These are phyloP conservation scores for Pleuronectes platessa DNA, from an alignment of 2,113 vertebrate species.

Conservation along the genomic window DNA sequence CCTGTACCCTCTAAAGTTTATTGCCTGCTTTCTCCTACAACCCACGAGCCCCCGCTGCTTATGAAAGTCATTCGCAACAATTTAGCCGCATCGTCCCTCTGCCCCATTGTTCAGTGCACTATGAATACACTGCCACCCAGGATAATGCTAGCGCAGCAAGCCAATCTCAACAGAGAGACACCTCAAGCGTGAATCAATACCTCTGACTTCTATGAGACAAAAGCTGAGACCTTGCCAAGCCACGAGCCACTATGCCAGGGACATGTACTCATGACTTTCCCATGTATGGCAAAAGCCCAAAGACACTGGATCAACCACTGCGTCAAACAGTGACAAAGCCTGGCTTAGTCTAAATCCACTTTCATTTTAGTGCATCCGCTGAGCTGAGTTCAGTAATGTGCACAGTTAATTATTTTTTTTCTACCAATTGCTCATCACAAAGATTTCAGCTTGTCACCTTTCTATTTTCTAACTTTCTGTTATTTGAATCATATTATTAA, in stretches of 20 bases:
- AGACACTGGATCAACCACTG: constrained; percentile 41
- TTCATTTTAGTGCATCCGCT: constrained; percentile 4
- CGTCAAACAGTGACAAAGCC: constrained; percentile 34
- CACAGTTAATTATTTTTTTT: neutral
- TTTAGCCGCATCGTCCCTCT: constrained; percentile 60
- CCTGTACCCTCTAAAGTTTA: constrained; percentile 74
- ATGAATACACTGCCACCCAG: constrained; percentile 73
- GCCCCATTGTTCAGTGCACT: constrained; percentile 73
- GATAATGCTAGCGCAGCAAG: constrained; percentile 74
- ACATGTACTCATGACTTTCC: constrained; percentile 71
- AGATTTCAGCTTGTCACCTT: constrained; percentile 17
- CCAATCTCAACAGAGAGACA: constrained; percentile 77
- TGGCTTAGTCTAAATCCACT: constrained; percentile 26
- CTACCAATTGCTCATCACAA: neutral
- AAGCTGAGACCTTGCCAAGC: constrained; percentile 74
- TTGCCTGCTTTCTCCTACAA: constrained; percentile 73
- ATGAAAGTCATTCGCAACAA: constrained; percentile 79
- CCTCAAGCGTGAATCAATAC: constrained; percentile 74
- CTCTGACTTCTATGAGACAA: constrained; percentile 77
- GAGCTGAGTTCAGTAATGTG: neutral
- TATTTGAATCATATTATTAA: no score
- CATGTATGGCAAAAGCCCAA: constrained; percentile 54
- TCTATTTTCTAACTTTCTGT: constrained; percentile 34
- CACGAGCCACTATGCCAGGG: constrained; percentile 54
- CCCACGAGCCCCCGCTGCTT: constrained; percentile 68